Evolutionary conservation across 1,140 invertebrate species (phyloP).

Genomic region (Holcopasites calliopsidis): DNA sequence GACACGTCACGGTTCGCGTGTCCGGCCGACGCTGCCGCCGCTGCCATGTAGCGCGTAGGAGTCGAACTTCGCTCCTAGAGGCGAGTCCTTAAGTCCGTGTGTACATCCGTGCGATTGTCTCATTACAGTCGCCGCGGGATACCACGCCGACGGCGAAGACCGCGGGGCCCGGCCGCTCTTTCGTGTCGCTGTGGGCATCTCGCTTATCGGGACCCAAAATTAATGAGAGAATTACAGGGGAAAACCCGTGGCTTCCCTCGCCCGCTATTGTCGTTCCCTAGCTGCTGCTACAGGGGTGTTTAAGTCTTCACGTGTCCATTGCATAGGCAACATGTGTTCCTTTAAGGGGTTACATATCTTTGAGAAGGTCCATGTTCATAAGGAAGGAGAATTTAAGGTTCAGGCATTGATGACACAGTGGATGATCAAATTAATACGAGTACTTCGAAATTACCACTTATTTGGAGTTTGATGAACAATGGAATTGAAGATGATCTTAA

Average conservation of each 20-base stretch:
- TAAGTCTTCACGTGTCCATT: not conserved
- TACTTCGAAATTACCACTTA: no score
- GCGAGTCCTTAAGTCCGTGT: conserved; percentile 50
- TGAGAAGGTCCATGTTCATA: no score
- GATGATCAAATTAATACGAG: no score
- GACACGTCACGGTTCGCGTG: conserved; percentile 67
- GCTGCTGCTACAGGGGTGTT: no score
- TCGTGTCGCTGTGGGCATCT: conserved; percentile 13
- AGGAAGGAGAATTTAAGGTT: no score
- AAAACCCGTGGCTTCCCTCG: not conserved
- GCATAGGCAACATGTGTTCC: no score
- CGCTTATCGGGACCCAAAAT: conserved; percentile 31
- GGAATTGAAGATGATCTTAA: no score
- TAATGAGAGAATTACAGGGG: conserved; percentile 35
- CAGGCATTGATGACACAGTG: no score
- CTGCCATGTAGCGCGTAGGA: conserved; percentile 65
- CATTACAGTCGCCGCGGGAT: conserved; percentile 70
- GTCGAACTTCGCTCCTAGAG: conserved; percentile 57
- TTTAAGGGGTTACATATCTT: no score
- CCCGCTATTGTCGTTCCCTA: no score
- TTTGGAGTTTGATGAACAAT: no score
- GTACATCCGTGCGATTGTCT: conserved; percentile 67
- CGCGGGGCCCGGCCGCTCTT: not conserved
- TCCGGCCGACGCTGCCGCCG: conserved; percentile 45
- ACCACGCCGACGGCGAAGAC: conserved; percentile 17